Percentiles rank a stretch among this genome's conserved stretches.
Evolutionary conservation across 2,888 invertebrate genomes (phyloP).

Genomic region (Chrysotoxum bicinctum): DNA sequence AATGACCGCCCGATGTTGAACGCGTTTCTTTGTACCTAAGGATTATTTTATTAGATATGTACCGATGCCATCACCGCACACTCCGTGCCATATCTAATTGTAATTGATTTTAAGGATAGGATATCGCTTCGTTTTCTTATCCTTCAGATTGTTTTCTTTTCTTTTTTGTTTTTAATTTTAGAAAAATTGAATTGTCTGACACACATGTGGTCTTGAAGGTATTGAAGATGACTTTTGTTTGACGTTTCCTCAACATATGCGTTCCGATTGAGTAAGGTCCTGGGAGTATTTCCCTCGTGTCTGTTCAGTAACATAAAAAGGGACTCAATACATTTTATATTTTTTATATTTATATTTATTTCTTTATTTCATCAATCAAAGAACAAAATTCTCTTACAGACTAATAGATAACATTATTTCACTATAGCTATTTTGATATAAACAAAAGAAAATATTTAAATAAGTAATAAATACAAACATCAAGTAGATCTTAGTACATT

Average conservation of each 20-base stretch:
- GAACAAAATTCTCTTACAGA: too few relatives aligned
- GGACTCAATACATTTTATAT: too few relatives aligned
- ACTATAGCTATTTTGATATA: too few relatives aligned
- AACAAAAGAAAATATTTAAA: too few relatives aligned
- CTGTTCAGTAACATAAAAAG: neutral
- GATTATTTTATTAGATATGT: neutral
- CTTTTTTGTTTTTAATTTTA: conserved; percentile 16
- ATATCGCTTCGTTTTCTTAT: conserved; percentile 17
- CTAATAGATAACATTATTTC: too few relatives aligned
- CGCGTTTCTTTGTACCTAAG: conserved; percentile 9
- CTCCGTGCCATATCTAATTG: conserved; percentile 60
- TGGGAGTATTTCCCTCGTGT: neutral
- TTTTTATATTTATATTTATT: too few relatives aligned
- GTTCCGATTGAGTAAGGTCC: conserved; percentile 41
- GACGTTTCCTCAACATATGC: conserved; percentile 69
- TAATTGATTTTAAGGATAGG: conserved; percentile 62
- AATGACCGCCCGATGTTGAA: conserved; percentile 15
- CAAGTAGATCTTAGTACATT: too few relatives aligned
- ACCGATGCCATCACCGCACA: conserved; percentile 24
- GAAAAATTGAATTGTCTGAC: conserved; percentile 51
- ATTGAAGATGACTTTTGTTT: conserved; percentile 53
- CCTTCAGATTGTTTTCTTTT: conserved; percentile 41
- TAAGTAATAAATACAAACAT: too few relatives aligned
- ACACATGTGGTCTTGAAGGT: conserved; percentile 59
- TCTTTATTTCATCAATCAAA: too few relatives aligned